phyloP scores from a whole-genome alignment of 2,113 vertebrate species.

The Chlamydotis undulata region DNA sequence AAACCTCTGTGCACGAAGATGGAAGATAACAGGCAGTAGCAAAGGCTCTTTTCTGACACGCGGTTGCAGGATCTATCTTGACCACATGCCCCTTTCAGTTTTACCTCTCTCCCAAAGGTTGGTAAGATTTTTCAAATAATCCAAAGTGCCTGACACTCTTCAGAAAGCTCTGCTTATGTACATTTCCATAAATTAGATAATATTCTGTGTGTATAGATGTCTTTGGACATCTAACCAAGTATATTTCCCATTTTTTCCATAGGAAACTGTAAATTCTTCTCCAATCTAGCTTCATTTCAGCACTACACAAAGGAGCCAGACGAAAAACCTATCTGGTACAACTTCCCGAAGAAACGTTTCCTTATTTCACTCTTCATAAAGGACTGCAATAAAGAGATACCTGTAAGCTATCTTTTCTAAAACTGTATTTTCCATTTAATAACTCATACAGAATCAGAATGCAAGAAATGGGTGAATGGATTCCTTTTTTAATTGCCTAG shows the following conservation, averaged over 20 bases:
- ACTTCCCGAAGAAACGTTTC: background rate
- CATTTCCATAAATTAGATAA: background rate
- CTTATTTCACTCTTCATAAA: background rate
- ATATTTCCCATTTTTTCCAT: background rate
- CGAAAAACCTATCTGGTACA: background rate
- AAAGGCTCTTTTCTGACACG: background rate
- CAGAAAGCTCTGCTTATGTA: background rate
- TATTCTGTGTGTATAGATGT: background rate
- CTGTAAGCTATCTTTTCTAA: background rate
- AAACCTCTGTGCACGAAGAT: rapidly evolving
- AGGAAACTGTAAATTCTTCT: background rate
- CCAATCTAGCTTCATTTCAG: background rate
- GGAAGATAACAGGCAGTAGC: background rate
- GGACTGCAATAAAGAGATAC: background rate
- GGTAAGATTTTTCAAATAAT: background rate
- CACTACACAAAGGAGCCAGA: background rate
- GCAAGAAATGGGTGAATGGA: background rate
- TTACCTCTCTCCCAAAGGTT: background rate
- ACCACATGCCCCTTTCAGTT: background rate
- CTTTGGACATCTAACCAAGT: background rate
- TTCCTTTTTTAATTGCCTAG: background rate
- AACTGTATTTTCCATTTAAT: background rate
- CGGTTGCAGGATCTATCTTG: background rate
- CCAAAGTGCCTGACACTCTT: background rate
- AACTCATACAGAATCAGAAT: background rate